Percentiles rank a stretch among this genome's conserved stretches.
Conservation (phyloP, 1,140 invertebrate genomes). For the Bombus waltoni region DNA sequence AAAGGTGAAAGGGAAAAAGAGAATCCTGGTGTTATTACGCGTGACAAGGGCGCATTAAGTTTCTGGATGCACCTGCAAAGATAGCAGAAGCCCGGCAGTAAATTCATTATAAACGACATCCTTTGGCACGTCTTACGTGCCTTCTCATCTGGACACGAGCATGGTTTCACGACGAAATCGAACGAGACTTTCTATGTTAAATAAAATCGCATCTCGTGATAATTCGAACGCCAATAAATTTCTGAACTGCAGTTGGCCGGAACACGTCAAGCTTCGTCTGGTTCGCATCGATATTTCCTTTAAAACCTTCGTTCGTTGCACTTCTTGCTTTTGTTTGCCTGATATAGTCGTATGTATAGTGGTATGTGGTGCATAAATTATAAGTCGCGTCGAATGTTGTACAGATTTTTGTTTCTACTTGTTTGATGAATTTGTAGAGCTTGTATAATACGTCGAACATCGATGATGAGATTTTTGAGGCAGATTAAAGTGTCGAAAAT, state of each 20-base stretch:
- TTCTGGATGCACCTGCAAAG: conserved; percentile 45
- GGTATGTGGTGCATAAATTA: not conserved
- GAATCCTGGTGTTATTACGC: conserved; percentile 28
- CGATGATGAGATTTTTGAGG: not conserved
- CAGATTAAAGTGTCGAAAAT: not conserved
- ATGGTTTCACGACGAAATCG: conserved; percentile 19
- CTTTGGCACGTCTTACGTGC: conserved; percentile 11
- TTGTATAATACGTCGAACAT: not conserved
- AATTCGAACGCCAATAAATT: not conserved
- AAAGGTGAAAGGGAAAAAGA: conserved; percentile 19
- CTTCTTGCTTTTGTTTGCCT: not conserved
- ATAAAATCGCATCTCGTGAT: not conserved
- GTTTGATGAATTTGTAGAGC: too few species aligned
- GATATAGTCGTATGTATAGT: not conserved
- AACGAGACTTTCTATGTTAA: conserved; percentile 9
- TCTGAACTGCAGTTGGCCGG: not conserved
- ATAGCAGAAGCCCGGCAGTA: conserved; percentile 8
- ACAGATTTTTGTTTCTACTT: not conserved
- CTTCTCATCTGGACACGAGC: conserved; percentile 10
- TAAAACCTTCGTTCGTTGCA: too few species aligned
- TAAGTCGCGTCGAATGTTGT: not conserved
- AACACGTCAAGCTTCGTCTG: not conserved
- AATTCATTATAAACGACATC: conserved; percentile 40
- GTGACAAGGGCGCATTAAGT: conserved; percentile 53
- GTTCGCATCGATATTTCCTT: conserved; percentile 1